Percentiles rank a stretch among this genome's conserved stretches.
Conservation (phyloP, 2,797 vertebrate species). For the Iguana delicatissima region DNA sequence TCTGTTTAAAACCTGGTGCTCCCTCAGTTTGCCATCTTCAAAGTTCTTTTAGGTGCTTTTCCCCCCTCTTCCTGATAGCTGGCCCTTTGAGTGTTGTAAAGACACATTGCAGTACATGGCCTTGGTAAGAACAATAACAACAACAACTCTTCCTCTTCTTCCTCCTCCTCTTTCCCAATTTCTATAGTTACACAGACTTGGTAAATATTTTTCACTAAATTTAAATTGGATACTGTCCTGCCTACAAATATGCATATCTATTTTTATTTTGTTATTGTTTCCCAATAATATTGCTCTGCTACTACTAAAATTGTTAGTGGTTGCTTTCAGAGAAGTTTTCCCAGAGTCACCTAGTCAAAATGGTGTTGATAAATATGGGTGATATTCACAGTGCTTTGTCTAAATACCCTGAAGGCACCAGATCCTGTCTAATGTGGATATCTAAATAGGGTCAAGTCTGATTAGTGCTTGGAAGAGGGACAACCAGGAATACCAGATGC, state of each 20-base stretch:
- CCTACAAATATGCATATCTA: neutral
- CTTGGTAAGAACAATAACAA: too few species aligned
- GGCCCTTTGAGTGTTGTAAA: neutral
- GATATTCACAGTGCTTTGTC: neutral
- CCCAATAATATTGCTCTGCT: neutral
- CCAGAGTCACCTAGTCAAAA: neutral
- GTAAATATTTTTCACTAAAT: neutral
- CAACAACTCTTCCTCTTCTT: too few species aligned
- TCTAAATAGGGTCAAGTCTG: too few species aligned
- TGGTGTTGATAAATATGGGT: neutral
- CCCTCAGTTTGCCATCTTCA: neutral
- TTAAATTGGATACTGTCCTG: neutral
- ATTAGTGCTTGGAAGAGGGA: too few species aligned
- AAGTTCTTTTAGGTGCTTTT: neutral
- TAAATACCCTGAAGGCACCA: too few species aligned
- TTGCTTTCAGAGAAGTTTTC: too few species aligned
- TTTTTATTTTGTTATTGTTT: neutral
- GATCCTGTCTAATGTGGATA: too few species aligned
- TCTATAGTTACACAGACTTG: neutral
- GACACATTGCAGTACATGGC: neutral
- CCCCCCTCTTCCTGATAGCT: neutral
- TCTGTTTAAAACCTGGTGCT: neutral
- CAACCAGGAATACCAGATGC: too few species aligned
- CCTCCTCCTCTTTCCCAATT: neutral
- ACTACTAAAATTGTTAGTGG: neutral